Percentiles rank a stretch among this genome's conserved stretches.
These are phyloP conservation scores for Muntiacus muntjak DNA, from an alignment of 2,113 vertebrate genomes.

Conservation along the genomic window DNA sequence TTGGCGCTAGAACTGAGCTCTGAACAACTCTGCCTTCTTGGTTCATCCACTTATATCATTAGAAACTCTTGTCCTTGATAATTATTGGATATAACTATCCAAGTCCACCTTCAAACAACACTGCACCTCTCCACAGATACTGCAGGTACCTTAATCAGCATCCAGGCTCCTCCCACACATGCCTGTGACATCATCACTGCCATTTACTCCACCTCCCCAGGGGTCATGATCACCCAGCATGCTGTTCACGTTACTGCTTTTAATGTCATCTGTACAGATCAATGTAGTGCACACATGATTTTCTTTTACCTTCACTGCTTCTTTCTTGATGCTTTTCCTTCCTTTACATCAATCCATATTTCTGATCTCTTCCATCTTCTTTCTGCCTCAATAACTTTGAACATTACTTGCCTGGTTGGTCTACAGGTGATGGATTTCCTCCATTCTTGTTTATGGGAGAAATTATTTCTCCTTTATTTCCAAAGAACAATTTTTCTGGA, in stretches of 20 bases:
- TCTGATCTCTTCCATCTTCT: background rate
- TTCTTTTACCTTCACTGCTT: rapidly evolving
- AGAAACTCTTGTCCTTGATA: background rate
- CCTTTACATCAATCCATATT: background rate
- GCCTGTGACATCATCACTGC: too few species aligned
- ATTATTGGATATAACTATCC: background rate
- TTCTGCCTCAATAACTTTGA: background rate
- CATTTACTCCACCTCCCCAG: background rate
- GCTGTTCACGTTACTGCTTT: background rate
- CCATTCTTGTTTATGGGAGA: background rate
- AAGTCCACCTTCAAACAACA: too few species aligned
- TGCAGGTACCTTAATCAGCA: background rate
- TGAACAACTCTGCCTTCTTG: background rate
- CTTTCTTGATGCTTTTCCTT: background rate
- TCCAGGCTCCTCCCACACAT: background rate
- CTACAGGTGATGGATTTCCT: background rate
- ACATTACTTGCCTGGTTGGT: background rate
- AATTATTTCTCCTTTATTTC: background rate
- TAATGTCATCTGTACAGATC: background rate
- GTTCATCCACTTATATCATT: background rate
- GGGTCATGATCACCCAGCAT: background rate
- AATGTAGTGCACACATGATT: background rate
- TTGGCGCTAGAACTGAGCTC: background rate
- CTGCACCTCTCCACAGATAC: background rate
- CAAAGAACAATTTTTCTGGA: background rate